Base-by-base conservation (phyloP, 2,113 vertebrate genomes). In the Hippocampus abdominalis region DNA sequence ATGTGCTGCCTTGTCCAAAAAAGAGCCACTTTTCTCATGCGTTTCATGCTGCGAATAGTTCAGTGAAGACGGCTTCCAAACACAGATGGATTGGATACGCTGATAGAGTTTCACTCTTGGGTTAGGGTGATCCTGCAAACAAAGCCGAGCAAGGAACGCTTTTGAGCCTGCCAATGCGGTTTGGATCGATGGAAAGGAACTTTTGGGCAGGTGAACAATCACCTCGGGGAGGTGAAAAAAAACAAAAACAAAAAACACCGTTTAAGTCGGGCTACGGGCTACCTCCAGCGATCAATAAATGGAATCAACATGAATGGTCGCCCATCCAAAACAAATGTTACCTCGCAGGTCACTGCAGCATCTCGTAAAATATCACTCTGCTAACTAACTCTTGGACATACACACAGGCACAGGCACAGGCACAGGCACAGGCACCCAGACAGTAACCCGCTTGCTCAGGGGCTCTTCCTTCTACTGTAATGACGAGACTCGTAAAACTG, bases 401-500 rank as follows among this genome's bases (percentile, higher is more conserved):
- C 42, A 12, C 42, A 44, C 42, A 44, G 12, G 13, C 10, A 44
- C 42, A 11, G 53, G 18, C 66, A 57, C 61, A 84, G 57, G 66
- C 54, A 68, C 67, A 46, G 69, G 70, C 46, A 64, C 54, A 73
- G 63, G 64, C 66, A 69, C 39, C 71, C 66, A 59, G 49, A 75
- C 64, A 84, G 70, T 72, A 70, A 84, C 69, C 63, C 78, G 82
- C 79, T 75, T 72, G 82, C 77, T 73, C 75, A 72, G 54, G 54
- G 32, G 65, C 71, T 71, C 70, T 79, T 88, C 23, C 23, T 7
- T 29, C 29, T 2, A 29, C 32, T 40, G 78, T 89, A 88, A 87
- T 89, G 85, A 86, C 77, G 59, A 79, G 76, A 79, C 78, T 82
- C 75, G 75, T 89, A 87, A 88, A 89, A 83, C 78, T 72, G 78